Conservation (phyloP, 1,140 invertebrate genomes). For the Lethocerus indicus region DNA sequence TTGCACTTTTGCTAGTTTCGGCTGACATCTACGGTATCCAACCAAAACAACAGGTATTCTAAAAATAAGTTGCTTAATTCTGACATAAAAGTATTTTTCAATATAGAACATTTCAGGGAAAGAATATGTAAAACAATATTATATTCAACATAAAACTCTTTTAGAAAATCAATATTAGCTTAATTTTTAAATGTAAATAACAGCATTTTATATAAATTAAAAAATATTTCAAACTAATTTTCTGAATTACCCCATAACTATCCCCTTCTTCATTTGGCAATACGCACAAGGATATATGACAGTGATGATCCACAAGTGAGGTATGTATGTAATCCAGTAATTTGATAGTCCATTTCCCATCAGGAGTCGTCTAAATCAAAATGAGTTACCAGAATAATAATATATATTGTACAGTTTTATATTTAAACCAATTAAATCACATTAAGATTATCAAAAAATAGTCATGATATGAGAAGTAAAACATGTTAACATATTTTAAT, state of each 20-base stretch:
- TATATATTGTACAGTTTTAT: background rate
- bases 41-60: background rate
- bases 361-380: background rate
- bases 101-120: no score
- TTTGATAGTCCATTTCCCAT: background rate
- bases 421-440: background rate
- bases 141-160: background rate
- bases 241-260: conserved; percentile 3
- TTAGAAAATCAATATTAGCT: background rate
- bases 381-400: no score
- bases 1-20: no score
- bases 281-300: background rate
- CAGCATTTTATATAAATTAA: background rate
- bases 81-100: no score
- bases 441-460: background rate
- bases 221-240: background rate
- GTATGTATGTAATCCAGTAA: background rate
- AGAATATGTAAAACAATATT: background rate
- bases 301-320: conserved; percentile 1
- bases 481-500: background rate
- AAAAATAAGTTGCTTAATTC: background rate
- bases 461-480: background rate
- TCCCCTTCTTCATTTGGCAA: background rate
- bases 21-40: background rate
- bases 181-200: background rate